phyloP scores from a whole-genome alignment of 2,797 vertebrate species.

The Mormyrops attenuatus region DNA sequence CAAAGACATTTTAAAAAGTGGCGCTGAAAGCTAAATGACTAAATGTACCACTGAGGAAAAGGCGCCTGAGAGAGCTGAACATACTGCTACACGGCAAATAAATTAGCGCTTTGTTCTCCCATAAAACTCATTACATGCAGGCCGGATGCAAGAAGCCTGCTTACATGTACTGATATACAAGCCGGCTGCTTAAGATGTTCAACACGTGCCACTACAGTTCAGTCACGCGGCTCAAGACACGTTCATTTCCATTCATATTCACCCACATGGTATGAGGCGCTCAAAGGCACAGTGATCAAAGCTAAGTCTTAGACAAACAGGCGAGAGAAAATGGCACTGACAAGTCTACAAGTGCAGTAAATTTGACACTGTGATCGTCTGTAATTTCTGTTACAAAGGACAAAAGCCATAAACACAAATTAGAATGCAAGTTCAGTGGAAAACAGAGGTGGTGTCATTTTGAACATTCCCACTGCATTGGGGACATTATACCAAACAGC shows the following conservation, averaged over 20 bases:
- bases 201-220: background rate
- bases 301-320: background rate
- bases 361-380: background rate
- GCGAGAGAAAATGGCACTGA: background rate
- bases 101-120: background rate
- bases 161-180: background rate
- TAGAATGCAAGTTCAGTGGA: background rate
- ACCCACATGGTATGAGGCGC: background rate
- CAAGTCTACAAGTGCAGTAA: background rate
- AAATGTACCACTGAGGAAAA: background rate
- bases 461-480: background rate
- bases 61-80: background rate
- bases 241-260: background rate
- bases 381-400: constrained; percentile 2
- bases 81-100: background rate
- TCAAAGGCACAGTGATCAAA: background rate
- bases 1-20: background rate
- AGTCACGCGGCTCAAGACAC: background rate
- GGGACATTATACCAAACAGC: background rate
- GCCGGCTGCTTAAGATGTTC: background rate
- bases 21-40: background rate
- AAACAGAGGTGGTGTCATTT: background rate
- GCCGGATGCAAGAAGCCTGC: background rate
- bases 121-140: background rate
- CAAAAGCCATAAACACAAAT: constrained; percentile 6